Conservation (phyloP, 2,113 vertebrate genomes). For the Platichthys stellatus region DNA sequence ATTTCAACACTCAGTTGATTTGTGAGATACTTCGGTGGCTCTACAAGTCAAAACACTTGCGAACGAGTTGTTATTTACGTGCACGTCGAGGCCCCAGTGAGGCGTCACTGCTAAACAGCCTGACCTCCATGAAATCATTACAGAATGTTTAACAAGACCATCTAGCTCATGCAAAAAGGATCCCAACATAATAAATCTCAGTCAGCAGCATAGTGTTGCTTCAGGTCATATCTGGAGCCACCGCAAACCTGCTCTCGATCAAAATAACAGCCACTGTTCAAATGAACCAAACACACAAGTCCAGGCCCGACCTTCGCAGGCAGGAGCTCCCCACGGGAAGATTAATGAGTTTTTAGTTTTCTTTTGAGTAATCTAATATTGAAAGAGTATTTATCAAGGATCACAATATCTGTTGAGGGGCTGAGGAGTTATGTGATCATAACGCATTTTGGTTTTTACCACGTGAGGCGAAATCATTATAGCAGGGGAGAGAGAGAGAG, state of each 20-base stretch:
- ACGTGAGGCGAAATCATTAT: conserved; percentile 29
- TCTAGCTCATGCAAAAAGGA: conserved; percentile 62
- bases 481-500: background rate
- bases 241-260: conserved; percentile 67
- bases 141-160: conserved; percentile 50
- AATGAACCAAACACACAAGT: conserved; percentile 74
- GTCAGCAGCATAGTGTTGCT: conserved; percentile 69
- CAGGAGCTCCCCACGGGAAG: conserved; percentile 50
- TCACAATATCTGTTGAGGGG: conserved; percentile 42
- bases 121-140: conserved; percentile 42
- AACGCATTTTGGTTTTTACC: conserved; percentile 17
- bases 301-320: conserved; percentile 59
- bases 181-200: conserved; percentile 69
- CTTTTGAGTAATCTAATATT: conserved; percentile 57
- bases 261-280: conserved; percentile 76
- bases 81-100: conserved; percentile 40
- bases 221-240: conserved; percentile 68
- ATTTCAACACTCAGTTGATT: too few species aligned
- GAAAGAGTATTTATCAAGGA: conserved; percentile 49
- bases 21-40: too few species aligned
- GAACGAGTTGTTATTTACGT: conserved; percentile 20
- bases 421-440: conserved; percentile 27
- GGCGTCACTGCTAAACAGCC: conserved; percentile 34
- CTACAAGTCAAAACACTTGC: background rate
- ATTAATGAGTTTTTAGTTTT: conserved; percentile 49